A percentile compares a stretch with the other conserved stretches of the same genome.
Conservation (phyloP, 2,113 vertebrate genomes). For the Charina bottae region DNA sequence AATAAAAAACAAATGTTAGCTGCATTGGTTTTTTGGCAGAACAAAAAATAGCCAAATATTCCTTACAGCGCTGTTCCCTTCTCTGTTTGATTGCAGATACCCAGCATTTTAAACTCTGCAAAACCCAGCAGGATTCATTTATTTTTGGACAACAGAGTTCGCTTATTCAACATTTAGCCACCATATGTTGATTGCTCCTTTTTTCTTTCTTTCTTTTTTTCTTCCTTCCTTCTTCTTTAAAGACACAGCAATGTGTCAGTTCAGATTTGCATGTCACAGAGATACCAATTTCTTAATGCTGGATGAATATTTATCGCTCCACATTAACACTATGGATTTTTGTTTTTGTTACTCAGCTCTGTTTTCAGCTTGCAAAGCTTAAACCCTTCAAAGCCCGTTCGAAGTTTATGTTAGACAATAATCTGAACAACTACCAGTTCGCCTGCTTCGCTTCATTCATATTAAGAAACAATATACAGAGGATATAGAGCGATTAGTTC, state of each 20-base stretch:
- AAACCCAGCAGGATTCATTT: slow-evolving; percentile 49
- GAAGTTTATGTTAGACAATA: slow-evolving; percentile 59
- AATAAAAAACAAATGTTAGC: slow-evolving; percentile 79
- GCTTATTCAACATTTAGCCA: slow-evolving; percentile 43
- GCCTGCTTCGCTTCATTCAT: slow-evolving; percentile 63
- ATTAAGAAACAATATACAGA: slow-evolving; percentile 69
- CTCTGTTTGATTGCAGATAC: slow-evolving; percentile 32
- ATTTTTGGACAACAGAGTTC: slow-evolving; percentile 55
- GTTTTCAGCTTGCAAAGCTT: slow-evolving; percentile 64
- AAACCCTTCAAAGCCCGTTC: slow-evolving; percentile 45
- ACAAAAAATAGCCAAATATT: slow-evolving; percentile 69
- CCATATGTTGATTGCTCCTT: slow-evolving; percentile 1
- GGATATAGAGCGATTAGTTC: slow-evolving; percentile 65
- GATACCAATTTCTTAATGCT: slow-evolving; percentile 32
- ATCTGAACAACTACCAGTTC: slow-evolving; percentile 49
- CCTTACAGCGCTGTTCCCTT: slow-evolving; percentile 57
- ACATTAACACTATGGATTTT: slow-evolving; percentile 38
- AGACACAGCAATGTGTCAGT: slow-evolving; percentile 24
- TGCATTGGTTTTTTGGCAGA: slow-evolving; percentile 69
- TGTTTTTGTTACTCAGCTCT: slow-evolving; percentile 28
- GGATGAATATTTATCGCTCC: slow-evolving; percentile 38
- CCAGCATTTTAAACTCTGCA: slow-evolving; percentile 32
- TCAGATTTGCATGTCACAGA: slow-evolving; percentile 23
- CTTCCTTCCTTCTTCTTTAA: slow-evolving; percentile 26
- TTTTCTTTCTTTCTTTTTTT: not conserved